Conservation (phyloP, 2,113 vertebrate species). For the Gopherus evgoodei region DNA sequence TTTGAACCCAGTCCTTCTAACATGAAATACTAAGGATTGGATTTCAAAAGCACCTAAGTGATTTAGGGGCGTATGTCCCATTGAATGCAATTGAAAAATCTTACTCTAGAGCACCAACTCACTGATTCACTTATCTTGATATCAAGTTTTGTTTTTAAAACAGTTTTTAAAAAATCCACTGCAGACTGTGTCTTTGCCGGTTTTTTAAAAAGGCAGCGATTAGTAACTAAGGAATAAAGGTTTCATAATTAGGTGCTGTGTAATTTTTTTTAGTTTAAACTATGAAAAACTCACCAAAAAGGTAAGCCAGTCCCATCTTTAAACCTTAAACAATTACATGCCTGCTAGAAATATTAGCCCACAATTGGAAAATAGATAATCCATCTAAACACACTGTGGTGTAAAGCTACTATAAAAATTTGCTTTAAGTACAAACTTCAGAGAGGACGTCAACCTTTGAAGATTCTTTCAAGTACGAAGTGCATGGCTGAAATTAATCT, state of each 20-base stretch:
- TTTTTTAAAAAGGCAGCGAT: not conserved
- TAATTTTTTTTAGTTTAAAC: not conserved
- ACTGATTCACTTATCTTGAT: not conserved
- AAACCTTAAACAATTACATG: not conserved
- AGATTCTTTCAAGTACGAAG: slow-evolving; percentile 46
- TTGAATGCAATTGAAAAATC: not conserved
- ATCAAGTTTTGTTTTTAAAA: not conserved
- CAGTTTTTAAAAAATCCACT: not conserved
- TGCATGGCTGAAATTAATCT: slow-evolving; percentile 12
- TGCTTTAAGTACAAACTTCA: slow-evolving; percentile 39
- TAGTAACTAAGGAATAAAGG: not conserved
- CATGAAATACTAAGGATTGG: not conserved
- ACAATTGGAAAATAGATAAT: slow-evolving; percentile 9
- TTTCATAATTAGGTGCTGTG: not conserved
- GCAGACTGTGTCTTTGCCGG: not conserved
- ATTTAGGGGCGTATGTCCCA: not conserved
- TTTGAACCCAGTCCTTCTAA: not conserved
- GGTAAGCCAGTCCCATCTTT: not conserved
- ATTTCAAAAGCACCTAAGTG: slow-evolving; percentile 13
- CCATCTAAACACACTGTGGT: not conserved
- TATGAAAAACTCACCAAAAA: not conserved
- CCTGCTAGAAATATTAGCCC: not conserved
- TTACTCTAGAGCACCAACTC: not conserved
- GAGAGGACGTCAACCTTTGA: slow-evolving; percentile 29
- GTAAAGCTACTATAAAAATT: not conserved